Base-by-base conservation (phyloP, 2,113 vertebrate species). In the Rhynchopsitta pachyrhyncha region DNA sequence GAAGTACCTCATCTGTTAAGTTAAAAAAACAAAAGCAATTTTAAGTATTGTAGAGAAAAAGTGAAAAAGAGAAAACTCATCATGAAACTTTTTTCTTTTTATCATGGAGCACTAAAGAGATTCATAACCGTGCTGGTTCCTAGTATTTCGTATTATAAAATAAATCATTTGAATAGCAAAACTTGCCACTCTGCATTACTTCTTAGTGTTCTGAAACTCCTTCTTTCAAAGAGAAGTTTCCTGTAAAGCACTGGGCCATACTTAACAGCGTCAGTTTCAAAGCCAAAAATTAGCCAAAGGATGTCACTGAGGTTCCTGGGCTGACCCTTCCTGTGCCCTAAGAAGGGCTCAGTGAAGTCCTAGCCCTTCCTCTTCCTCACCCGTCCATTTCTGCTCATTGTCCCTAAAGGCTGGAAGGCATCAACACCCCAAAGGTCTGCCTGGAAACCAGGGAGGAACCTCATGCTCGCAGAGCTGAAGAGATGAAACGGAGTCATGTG, bases 401-500 rank as follows among this genome's bases (percentile, higher is more conserved):
- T 8, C 59, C 50, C 52, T 41, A 28, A 44, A 9, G 39, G 41
- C 55, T 28, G 35, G 10, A 76, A 63, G 25, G 20, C 14, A 22
- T 9, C 41, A 27, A 17, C 35, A 33, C 19, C 17, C 44, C 17
- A 37, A 10, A 39, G 31, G 10, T 17, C 53, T 39, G 49, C 27
- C 18, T 25, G 33, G 53, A 22, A 74, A 55, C 4, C 49, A 10
- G 27, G 13, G 22, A 49, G 13, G 53, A 47, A 49, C 2, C 19
- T 10, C 37, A 12, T 0, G 4, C 4, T 6, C 10, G 16, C 31
- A 24, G 67, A 14, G 31, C 41, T 27, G 7, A 47, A 35, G 8
- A 14, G 6, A 25, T 1, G 23, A 39, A n/a, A 41, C 0, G 0
- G 24, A 11, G 42, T 35, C 13, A 13, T 4, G 29, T 5, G 39